These are phyloP conservation scores for Caenorhabditis sulstoni DNA, from an alignment of 2,888 invertebrate species.

Conservation along the genomic window DNA sequence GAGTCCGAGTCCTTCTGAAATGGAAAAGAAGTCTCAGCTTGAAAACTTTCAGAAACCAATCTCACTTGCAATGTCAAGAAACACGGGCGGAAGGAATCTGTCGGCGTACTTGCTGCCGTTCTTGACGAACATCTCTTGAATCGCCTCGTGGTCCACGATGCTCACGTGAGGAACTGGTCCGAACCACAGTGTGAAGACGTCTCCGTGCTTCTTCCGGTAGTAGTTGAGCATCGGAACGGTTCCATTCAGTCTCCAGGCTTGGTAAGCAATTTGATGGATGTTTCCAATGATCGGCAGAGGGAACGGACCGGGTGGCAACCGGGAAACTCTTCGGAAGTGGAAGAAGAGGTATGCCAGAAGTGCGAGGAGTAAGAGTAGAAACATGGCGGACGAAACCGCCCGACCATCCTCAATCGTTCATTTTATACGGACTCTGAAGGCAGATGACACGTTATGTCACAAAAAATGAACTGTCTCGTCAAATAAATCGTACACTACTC, in stretches of 20 bases:
- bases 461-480: no score
- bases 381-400: no score
- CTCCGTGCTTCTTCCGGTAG: conserved; percentile 41
- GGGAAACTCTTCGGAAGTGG: no score
- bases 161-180: conserved; percentile 53
- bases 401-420: no score
- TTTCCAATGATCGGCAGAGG: conserved; percentile 58
- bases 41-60: background rate
- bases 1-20: conserved; percentile 25
- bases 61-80: conserved; percentile 28
- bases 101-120: conserved; percentile 47
- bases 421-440: no score
- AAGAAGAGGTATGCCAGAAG: no score
- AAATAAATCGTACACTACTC: no score
- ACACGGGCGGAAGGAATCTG: conserved; percentile 22
- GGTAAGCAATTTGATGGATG: conserved; percentile 41
- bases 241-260: conserved; percentile 19
- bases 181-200: conserved; percentile 56
- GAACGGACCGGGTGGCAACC: conserved; percentile 45
- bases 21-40: no score
- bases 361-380: no score
- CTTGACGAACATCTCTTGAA: conserved; percentile 50
- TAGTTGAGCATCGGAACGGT: conserved; percentile 29
- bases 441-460: no score
- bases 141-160: conserved; percentile 46